phyloP scores from a whole-genome alignment of 92 coral and sea anemone species.

The Umimayanthus chanpuru region DNA sequence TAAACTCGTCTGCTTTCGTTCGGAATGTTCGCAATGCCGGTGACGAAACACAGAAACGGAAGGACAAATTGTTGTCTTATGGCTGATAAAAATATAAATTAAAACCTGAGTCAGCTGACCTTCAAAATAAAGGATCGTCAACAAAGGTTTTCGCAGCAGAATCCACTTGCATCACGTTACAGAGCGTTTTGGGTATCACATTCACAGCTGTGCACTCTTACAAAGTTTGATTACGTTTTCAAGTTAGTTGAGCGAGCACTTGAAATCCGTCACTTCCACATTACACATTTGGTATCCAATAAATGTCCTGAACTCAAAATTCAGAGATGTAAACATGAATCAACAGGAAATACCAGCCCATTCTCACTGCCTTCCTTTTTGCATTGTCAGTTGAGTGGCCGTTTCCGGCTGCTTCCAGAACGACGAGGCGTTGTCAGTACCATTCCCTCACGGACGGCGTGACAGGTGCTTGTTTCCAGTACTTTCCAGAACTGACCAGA shows the following conservation, averaged over 20 bases:
- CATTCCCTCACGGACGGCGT: constrained; percentile 40
- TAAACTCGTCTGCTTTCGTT: background rate
- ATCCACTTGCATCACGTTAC: constrained; percentile 27
- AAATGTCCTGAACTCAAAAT: constrained; percentile 11
- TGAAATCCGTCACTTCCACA: constrained; percentile 29
- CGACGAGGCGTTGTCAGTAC: constrained; percentile 26
- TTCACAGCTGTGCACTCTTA: background rate
- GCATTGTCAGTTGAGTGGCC: constrained; percentile 12
- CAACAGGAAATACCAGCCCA: constrained; percentile 45
- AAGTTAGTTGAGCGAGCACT: constrained; percentile 18
- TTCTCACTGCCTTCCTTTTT: background rate
- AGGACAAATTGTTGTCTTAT: background rate
- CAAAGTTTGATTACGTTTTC: constrained; percentile 4
- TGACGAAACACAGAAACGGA: constrained; percentile 42
- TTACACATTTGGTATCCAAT: constrained; percentile 19
- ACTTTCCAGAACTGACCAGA: background rate
- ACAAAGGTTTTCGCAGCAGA: background rate
- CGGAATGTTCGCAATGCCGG: constrained; percentile 36
- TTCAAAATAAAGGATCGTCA: constrained; percentile 31
- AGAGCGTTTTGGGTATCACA: background rate
- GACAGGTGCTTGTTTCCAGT: constrained; percentile 14
- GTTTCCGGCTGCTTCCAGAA: constrained; percentile 28
- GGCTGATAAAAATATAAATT: constrained; percentile 2
- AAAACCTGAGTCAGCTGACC: constrained; percentile 14
- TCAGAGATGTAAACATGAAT: constrained; percentile 33